Evolutionary conservation across 1,140 invertebrate genomes (phyloP), one percentile per base, ranked within the genome.

Genomic region (Plectus sambesii): DNA sequence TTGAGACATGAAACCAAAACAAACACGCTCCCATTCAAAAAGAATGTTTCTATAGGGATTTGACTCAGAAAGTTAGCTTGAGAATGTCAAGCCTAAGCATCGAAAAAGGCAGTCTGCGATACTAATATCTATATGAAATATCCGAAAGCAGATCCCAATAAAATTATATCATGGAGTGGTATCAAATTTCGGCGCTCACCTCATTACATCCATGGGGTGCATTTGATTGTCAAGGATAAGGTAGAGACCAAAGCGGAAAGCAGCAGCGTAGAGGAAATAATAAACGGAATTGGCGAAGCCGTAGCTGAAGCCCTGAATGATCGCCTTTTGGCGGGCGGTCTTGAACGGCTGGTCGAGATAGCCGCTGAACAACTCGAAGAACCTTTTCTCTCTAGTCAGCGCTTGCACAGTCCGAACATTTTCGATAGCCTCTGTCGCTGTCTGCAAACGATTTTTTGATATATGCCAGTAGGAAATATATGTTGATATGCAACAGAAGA

Each of bases 161-260:
- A 5, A n/a, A 2, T 2, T 20, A 23, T n/a, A 47, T 2, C 15
- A 9, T 49, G 9, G 47, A 35, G 15, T 51, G 1, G 8, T 3
- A 35, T 6, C 39, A 8, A 40, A 40, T 19, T 9, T 6, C 12
- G 2, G n/a, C 19, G 54, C 38, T 26, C 8, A 60, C 57, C 48
- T 60, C 33, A 61, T 59, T n/a, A 69, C 59, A 47, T 61, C 26
- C 1, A 53, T 51, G 4, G 68, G 53, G 19, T 44, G 30, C 58
- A 68, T 61, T 9, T 62, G 50, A 33, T 56, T 39, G n/a, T 27
- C 53, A 19, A 47, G 41, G 5, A 75, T 68, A 8, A 75, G 53
- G 35, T 61, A 66, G 6, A 69, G 58, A 9, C 72, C 73, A 42
- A 70, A 63, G 0, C 67, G 49, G 49, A 83, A 73, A 8, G 69